Percentiles rank a stretch among this genome's conserved stretches.
These are phyloP conservation scores for Ceratothoa steindachneri DNA, from an alignment of 2,888 invertebrate species.

Conservation along the genomic window DNA sequence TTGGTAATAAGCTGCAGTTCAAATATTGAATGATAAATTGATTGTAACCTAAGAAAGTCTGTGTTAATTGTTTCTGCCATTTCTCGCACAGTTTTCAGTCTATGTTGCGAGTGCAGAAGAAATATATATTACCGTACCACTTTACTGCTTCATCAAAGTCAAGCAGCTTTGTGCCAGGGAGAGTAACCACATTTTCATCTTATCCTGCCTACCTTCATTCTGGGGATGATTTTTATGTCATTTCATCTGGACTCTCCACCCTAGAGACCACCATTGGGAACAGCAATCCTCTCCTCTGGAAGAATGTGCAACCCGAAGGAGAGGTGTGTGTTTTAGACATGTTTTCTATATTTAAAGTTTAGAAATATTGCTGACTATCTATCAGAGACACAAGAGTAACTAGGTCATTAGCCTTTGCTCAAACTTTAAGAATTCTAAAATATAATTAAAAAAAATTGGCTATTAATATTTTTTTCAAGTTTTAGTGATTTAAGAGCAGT, in stretches of 20 bases:
- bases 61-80: no score
- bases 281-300: slow-evolving; percentile 67
- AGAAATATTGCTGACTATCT: background rate
- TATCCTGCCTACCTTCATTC: slow-evolving; percentile 62
- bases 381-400: no score
- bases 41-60: no score
- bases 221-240: slow-evolving; percentile 73
- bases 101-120: slow-evolving; percentile 79
- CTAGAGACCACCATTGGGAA: slow-evolving; percentile 75
- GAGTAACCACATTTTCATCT: slow-evolving; percentile 70
- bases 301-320: slow-evolving; percentile 62
- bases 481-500: no score
- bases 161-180: slow-evolving; percentile 57
- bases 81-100: slow-evolving; percentile 69
- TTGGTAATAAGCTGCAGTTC: no score
- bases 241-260: slow-evolving; percentile 63
- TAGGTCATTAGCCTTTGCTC: no score
- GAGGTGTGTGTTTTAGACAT: slow-evolving; percentile 55
- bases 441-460: no score
- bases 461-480: no score
- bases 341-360: background rate
- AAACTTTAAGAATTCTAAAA: no score
- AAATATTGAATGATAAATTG: no score
- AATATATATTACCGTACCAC: slow-evolving; percentile 72
- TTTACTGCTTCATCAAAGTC: slow-evolving; percentile 17